Conservation (phyloP, 2,888 invertebrate genomes). For the Latrodectus elegans region DNA sequence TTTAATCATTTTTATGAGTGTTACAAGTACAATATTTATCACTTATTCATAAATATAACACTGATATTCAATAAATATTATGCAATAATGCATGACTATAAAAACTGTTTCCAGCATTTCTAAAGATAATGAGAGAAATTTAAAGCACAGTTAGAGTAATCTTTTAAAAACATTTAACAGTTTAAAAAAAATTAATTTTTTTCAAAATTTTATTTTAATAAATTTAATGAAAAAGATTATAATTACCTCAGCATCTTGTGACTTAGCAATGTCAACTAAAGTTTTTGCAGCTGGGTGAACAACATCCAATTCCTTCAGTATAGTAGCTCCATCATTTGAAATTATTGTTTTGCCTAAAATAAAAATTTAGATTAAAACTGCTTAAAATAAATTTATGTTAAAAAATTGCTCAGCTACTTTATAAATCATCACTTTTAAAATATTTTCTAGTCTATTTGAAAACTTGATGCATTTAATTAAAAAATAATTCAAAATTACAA, state of each 20-base stretch:
- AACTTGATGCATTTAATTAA: too few relatives aligned
- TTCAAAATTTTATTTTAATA: too few relatives aligned
- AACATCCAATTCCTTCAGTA: slow-evolving; percentile 97
- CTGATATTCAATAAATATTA: neutral
- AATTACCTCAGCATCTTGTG: slow-evolving; percentile 95
- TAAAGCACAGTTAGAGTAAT: neutral
- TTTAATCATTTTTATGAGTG: neutral
- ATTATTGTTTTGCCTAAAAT: slow-evolving; percentile 87
- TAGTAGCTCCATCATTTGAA: slow-evolving; percentile 99
- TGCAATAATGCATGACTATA: neutral
- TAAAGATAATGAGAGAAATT: neutral
- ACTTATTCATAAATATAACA: neutral
- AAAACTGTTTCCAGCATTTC: neutral
- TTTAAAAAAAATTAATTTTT: neutral
- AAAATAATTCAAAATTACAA: too few relatives aligned
- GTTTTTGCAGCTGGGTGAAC: slow-evolving; percentile 99
- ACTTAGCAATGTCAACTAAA: slow-evolving; percentile 98
- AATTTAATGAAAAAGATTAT: neutral
- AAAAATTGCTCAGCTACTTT: too few relatives aligned
- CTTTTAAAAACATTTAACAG: neutral
- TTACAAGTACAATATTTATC: neutral
- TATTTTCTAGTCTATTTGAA: too few relatives aligned
- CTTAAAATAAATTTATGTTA: too few relatives aligned
- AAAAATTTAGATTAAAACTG: neutral
- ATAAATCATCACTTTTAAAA: too few relatives aligned